A percentile compares a stretch with the other conserved stretches of the same genome.
Conservation (phyloP, 2,113 vertebrate species). For the Lipophrys pholis region DNA sequence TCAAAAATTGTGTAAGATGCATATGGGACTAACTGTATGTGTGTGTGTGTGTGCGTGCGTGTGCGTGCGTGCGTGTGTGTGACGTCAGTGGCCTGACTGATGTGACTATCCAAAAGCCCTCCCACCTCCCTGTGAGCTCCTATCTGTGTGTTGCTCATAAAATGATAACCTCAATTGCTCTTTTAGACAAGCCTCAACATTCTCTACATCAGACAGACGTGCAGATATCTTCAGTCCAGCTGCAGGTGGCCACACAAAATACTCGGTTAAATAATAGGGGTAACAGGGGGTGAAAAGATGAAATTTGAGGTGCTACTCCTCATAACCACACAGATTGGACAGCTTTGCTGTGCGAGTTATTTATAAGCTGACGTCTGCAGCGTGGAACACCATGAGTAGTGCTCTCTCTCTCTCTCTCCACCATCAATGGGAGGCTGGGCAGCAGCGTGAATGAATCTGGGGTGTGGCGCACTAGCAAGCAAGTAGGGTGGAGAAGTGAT, state of each 20-base stretch:
- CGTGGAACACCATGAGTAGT: constrained; percentile 33
- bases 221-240: neutral
- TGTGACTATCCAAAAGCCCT: constrained; percentile 42
- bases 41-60: too few species aligned
- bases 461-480: constrained; percentile 69
- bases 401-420: constrained; percentile 49
- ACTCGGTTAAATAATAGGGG: neutral
- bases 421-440: constrained; percentile 75
- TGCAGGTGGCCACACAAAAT: constrained; percentile 1
- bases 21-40: too few species aligned
- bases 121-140: constrained; percentile 44
- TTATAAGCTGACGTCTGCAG: constrained; percentile 15
- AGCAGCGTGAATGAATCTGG: constrained; percentile 76
- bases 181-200: constrained; percentile 10
- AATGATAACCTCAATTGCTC: constrained; percentile 38
- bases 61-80: constrained; percentile 8
- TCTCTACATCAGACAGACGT: constrained; percentile 9
- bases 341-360: constrained; percentile 8
- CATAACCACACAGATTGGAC: constrained; percentile 32
- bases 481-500: constrained; percentile 67
- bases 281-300: constrained; percentile 14
- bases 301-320: constrained; percentile 2
- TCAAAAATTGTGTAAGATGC: too few species aligned
- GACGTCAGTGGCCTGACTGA: constrained; percentile 62
- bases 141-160: constrained; percentile 35